These are phyloP conservation scores for Drosophila fuyamai DNA, from an alignment of 1,140 invertebrate genomes.

Conservation along the genomic window DNA sequence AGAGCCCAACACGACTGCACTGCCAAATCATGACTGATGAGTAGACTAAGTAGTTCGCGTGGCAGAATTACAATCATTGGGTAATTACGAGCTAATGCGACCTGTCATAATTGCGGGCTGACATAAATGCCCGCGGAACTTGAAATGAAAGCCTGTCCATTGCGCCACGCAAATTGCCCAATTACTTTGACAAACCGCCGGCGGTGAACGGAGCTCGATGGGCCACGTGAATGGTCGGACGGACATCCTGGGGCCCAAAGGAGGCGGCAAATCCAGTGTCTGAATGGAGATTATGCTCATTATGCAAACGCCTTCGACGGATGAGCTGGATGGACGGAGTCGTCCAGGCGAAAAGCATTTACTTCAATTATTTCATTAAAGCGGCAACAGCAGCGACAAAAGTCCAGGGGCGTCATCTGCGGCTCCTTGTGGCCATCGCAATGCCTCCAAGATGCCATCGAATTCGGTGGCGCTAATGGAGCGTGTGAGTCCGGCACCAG, in stretches of 20 bases:
- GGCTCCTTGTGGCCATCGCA: conserved; percentile 33
- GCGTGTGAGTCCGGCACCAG: conserved; percentile 68
- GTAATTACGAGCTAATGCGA: conserved; percentile 41
- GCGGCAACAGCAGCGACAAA: conserved; percentile 26
- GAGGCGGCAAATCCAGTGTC: neutral
- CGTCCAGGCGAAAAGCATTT: conserved; percentile 57
- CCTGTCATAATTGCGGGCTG: conserved; percentile 26
- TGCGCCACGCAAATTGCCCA: conserved; percentile 27
- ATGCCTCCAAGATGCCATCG: conserved; percentile 42
- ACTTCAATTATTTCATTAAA: conserved; percentile 76
- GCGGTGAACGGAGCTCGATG: conserved; percentile 13
- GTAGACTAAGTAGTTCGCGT: conserved; percentile 20
- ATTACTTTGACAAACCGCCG: conserved; percentile 57
- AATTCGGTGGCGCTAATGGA: conserved; percentile 69
- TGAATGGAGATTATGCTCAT: conserved; percentile 47
- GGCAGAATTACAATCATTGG: conserved; percentile 31
- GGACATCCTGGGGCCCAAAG: conserved; percentile 3
- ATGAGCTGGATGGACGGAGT: conserved; percentile 24
- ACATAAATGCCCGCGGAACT: conserved; percentile 35
- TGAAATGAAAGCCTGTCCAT: conserved; percentile 36
- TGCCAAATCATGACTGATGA: conserved; percentile 26
- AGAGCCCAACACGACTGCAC: too few species aligned
- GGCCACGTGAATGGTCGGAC: conserved; percentile 19
- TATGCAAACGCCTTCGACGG: conserved; percentile 47
- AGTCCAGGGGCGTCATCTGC: conserved; percentile 45